Percentiles rank a stretch among this genome's conserved stretches.
Conservation (phyloP, 2,888 invertebrate species). For the Lasioglossum figueresi region DNA sequence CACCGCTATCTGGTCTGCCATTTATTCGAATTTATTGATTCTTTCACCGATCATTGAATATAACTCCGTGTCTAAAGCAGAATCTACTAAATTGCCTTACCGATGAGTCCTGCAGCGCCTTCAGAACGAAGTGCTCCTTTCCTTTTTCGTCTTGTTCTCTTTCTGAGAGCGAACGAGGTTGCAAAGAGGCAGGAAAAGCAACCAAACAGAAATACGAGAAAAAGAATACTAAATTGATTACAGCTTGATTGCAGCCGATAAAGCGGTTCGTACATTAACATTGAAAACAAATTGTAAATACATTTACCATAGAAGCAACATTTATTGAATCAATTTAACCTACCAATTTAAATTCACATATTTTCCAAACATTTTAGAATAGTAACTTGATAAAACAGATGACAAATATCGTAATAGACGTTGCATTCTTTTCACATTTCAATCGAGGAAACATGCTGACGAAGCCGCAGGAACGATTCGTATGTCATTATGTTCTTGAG, state of each 20-base stretch:
- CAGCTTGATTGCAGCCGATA: neutral
- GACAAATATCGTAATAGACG: neutral
- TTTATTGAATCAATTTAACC: too few relatives aligned
- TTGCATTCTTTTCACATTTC: neutral
- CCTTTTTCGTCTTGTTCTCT: neutral
- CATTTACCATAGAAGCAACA: neutral
- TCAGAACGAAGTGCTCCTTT: constrained; percentile 1
- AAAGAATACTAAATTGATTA: neutral
- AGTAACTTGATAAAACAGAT: neutral
- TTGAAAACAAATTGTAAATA: neutral
- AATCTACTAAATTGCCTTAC: constrained; percentile 2
- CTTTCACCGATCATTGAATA: neutral
- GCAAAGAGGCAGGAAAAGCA: neutral
- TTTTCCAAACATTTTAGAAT: too few relatives aligned
- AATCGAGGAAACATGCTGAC: neutral
- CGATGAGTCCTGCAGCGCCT: neutral
- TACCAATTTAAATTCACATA: too few relatives aligned
- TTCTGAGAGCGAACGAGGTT: neutral
- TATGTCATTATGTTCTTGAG: neutral
- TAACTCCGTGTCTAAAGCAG: neutral
- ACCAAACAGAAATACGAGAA: neutral
- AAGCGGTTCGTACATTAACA: neutral
- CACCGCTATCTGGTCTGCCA: neutral
- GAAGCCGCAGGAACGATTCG: neutral
- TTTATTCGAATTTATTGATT: neutral